Conservation (phyloP, 2,888 invertebrate genomes). For the Cyclophora punctaria region DNA sequence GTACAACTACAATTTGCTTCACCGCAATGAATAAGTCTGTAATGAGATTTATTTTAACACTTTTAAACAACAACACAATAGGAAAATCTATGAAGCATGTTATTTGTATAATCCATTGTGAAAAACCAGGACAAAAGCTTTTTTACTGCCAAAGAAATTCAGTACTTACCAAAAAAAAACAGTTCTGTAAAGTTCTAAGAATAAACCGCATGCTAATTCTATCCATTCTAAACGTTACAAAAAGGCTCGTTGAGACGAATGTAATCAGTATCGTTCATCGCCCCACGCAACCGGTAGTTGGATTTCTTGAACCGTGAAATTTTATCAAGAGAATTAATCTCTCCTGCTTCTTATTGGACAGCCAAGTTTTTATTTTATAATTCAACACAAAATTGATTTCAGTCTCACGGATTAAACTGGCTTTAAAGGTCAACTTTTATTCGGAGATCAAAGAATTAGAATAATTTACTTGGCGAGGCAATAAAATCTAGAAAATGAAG, state of each 20-base stretch:
- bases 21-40: too few relatives aligned
- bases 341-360: conserved; percentile 64
- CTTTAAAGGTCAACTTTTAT: conserved; percentile 21
- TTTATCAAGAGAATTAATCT: conserved; percentile 75
- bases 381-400: conserved; percentile 54
- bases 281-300: conserved; percentile 73
- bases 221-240: conserved; percentile 16
- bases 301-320: conserved; percentile 75
- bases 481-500: conserved; percentile 10
- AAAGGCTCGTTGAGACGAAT: conserved; percentile 43
- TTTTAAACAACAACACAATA: too few relatives aligned
- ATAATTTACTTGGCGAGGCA: conserved; percentile 10
- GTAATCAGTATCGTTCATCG: conserved; percentile 73
- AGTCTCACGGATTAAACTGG: conserved; percentile 15
- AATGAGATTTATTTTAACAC: too few relatives aligned
- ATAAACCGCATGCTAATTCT: not conserved
- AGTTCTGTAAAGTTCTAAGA: too few relatives aligned
- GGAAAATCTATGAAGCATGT: too few relatives aligned
- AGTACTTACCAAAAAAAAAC: too few relatives aligned
- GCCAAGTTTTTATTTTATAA: conserved; percentile 52
- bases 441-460: conserved; percentile 16
- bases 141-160: too few relatives aligned
- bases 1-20: too few relatives aligned
- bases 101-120: too few relatives aligned
- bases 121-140: too few relatives aligned